Percentiles rank a stretch among this genome's conserved stretches.
phyloP scores from a whole-genome alignment of 2,113 vertebrate species.

The Phalacrocorax pelagicus region DNA sequence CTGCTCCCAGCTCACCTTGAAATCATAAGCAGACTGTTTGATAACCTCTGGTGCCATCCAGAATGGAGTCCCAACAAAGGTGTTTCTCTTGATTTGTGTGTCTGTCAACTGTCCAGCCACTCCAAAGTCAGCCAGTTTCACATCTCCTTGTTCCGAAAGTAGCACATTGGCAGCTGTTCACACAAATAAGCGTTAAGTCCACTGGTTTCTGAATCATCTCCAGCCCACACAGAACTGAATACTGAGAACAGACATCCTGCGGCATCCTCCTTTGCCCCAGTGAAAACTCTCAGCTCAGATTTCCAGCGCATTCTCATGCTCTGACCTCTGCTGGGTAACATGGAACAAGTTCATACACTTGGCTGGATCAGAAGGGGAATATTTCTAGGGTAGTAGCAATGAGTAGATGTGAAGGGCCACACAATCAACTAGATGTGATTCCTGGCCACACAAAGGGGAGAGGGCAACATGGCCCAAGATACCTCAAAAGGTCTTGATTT shows the following conservation, averaged over 20 bases:
- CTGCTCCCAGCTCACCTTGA: conserved; percentile 82
- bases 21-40: conserved; percentile 97
- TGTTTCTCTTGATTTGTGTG: conserved; percentile 99
- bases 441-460: neutral
- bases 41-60: conserved; percentile 99
- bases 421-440: neutral
- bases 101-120: conserved; percentile 98
- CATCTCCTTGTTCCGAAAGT: conserved; percentile 95
- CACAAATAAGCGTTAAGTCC: neutral
- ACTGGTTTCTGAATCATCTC: neutral
- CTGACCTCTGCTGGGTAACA: neutral
- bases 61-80: conserved; percentile 97
- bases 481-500: neutral
- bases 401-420: neutral
- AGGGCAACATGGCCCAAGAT: neutral
- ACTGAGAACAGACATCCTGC: neutral
- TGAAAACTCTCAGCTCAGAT: neutral
- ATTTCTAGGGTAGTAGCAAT: neutral
- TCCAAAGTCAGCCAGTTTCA: conserved; percentile 97
- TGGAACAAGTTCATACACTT: neutral
- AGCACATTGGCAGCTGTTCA: conserved; percentile 91
- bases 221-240: neutral
- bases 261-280: neutral
- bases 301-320: neutral
- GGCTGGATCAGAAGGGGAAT: neutral